Percentiles rank a stretch among this genome's conserved stretches.
phyloP scores from a whole-genome alignment of 2,113 vertebrate species.

The Daphoenositta chrysoptera region DNA sequence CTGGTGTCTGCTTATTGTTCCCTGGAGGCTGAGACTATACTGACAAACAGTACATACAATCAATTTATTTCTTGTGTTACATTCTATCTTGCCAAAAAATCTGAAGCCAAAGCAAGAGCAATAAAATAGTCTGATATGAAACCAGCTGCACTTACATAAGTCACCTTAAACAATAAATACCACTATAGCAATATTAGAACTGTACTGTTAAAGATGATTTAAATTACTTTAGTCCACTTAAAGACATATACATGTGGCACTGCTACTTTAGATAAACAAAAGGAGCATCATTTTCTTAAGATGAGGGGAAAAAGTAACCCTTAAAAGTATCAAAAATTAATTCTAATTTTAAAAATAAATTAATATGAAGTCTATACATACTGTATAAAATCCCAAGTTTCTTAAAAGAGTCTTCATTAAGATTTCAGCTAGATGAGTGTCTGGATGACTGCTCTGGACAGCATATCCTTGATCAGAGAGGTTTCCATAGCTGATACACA shows the following conservation, averaged over 20 bases:
- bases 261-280: not conserved
- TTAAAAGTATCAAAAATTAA: not conserved
- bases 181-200: not conserved
- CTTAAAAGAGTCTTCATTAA: slow-evolving; percentile 97
- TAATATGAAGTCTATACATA: slow-evolving; percentile 61
- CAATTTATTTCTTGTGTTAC: not conserved
- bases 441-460: slow-evolving; percentile 81
- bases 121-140: not conserved
- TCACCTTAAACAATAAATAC: not conserved
- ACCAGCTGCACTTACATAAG: not conserved
- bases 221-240: not conserved
- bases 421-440: slow-evolving; percentile 96
- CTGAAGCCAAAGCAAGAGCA: not conserved
- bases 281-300: not conserved
- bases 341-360: not conserved
- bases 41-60: not conserved
- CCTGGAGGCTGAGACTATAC: not conserved
- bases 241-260: not conserved
- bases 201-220: not conserved
- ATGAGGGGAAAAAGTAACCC: not conserved
- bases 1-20: not conserved
- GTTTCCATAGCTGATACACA: slow-evolving; percentile 75
- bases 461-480: slow-evolving; percentile 74
- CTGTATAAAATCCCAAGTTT: slow-evolving; percentile 97
- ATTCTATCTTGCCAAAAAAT: not conserved